These are phyloP conservation scores for Tridacna crocea DNA, from an alignment of 2,888 invertebrate genomes.

Conservation along the genomic window DNA sequence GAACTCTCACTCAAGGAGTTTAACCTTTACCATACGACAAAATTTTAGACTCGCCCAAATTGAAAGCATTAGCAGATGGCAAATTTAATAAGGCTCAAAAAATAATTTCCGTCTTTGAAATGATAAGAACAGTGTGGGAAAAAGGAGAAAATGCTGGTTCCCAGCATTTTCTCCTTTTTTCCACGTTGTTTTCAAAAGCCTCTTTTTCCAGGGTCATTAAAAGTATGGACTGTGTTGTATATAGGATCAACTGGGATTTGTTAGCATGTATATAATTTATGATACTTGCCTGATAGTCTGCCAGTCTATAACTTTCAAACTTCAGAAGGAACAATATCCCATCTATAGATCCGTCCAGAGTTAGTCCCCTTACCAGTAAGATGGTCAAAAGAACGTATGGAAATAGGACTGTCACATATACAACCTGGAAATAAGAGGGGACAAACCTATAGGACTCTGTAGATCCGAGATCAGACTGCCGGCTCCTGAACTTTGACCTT, in stretches of 20 bases:
- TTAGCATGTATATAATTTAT: too few species aligned
- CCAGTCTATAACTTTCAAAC: not conserved
- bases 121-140: too few species aligned
- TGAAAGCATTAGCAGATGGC: too few species aligned
- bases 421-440: not conserved
- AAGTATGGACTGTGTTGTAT: too few species aligned
- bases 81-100: too few species aligned
- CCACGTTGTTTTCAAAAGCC: not conserved
- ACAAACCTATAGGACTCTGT: not conserved
- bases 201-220: too few species aligned
- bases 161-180: not conserved
- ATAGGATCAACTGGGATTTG: too few species aligned
- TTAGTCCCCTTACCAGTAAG: slow-evolving; percentile 4
- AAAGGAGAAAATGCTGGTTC: not conserved
- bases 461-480: not conserved
- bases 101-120: too few species aligned
- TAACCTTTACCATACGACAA: too few species aligned
- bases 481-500: not conserved
- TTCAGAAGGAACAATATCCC: slow-evolving; percentile 1
- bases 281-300: not conserved
- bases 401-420: not conserved
- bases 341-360: slow-evolving; percentile 5
- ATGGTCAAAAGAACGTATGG: slow-evolving; percentile 1
- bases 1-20: too few species aligned
- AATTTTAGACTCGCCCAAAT: too few species aligned